Conservation (phyloP, 2,797 vertebrate species). For the Chrysocyon brachyurus region DNA sequence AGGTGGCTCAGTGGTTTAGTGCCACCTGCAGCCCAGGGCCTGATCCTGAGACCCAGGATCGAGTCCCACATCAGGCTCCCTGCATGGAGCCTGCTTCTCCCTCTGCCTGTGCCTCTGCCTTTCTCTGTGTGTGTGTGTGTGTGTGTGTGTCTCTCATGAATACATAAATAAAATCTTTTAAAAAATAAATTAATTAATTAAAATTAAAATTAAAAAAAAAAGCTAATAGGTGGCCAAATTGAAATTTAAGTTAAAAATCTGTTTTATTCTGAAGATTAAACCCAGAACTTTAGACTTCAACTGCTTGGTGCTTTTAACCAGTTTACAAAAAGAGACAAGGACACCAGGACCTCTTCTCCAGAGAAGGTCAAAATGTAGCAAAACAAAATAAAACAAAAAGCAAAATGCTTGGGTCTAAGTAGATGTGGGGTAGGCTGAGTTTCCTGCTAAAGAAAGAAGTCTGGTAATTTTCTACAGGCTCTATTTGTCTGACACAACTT, state of each 20-base stretch:
- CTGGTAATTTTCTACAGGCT: neutral
- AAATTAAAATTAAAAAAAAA: neutral
- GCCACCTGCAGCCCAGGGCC: too few species aligned
- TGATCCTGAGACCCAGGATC: too few species aligned
- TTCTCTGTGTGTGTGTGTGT: too few species aligned
- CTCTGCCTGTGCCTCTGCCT: too few species aligned
- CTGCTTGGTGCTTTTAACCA: neutral
- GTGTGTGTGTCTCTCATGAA: too few species aligned
- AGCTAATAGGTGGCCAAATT: neutral
- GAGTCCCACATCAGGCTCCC: too few species aligned
- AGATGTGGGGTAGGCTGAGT: neutral
- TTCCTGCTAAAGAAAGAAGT: neutral
- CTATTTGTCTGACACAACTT: neutral
- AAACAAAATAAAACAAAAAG: neutral
- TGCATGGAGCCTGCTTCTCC: too few species aligned
- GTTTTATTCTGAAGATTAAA: slow-evolving; percentile 21
- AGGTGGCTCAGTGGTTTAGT: too few species aligned
- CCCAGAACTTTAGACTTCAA: slow-evolving; percentile 8
- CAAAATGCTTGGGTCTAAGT: slow-evolving; percentile 6
- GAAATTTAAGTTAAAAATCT: slow-evolving; percentile 36
- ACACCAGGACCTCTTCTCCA: neutral
- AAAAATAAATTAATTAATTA: too few species aligned
- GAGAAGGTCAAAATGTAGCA: slow-evolving; percentile 25
- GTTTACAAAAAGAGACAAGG: neutral
- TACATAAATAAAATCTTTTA: too few species aligned